These are phyloP conservation scores for Lepus townsendii DNA, from an alignment of 2,797 vertebrate species.

Conservation along the genomic window DNA sequence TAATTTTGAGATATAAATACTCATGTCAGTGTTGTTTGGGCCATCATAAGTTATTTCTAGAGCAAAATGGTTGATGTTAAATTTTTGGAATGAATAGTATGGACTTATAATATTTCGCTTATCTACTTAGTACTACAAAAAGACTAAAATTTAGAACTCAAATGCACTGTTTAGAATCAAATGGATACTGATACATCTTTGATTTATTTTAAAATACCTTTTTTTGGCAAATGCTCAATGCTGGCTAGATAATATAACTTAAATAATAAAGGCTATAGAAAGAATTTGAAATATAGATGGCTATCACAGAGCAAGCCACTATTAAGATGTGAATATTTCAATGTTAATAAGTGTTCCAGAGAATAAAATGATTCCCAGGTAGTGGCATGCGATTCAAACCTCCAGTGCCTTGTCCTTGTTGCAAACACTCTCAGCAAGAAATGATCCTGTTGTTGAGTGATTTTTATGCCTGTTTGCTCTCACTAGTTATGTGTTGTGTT, in stretches of 20 bases:
- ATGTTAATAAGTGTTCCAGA: slow-evolving; percentile 1
- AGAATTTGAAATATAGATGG: not conserved
- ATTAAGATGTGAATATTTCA: not conserved
- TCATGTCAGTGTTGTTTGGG: not conserved
- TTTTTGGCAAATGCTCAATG: not conserved
- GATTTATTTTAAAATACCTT: not conserved
- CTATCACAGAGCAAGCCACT: slow-evolving; percentile 6
- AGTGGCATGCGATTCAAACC: not conserved
- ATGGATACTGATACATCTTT: not conserved
- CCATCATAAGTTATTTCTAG: slow-evolving; percentile 40
- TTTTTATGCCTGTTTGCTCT: not conserved
- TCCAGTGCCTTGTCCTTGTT: not conserved
- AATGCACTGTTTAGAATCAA: not conserved
- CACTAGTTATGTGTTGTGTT: not conserved
- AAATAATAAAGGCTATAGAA: not conserved
- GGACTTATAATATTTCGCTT: not conserved
- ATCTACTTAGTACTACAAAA: not conserved
- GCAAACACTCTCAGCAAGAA: not conserved
- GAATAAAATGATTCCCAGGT: not conserved
- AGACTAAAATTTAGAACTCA: not conserved
- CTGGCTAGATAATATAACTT: not conserved
- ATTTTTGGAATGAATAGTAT: not conserved
- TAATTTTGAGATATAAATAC: not conserved
- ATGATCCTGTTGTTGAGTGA: not conserved
- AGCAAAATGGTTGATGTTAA: slow-evolving; percentile 18